phyloP scores from a whole-genome alignment of 2,797 vertebrate species.

The Muscicapa striata region DNA sequence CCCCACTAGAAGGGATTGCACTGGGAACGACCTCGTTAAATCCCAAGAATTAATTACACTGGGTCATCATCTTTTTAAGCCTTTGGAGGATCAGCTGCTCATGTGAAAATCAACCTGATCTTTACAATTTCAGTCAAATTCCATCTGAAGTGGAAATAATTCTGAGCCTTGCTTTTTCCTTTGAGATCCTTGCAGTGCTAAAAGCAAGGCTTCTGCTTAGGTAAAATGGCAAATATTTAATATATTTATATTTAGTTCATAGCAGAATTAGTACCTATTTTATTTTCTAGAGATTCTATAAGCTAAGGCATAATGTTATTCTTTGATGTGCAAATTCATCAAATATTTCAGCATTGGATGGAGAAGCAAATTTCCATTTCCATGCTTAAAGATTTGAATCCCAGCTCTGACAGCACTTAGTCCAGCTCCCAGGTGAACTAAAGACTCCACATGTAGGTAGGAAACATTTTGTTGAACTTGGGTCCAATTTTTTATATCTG shows the following conservation, averaged over 20 bases:
- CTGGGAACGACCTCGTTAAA: slow-evolving; percentile 1
- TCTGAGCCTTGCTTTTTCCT: background rate
- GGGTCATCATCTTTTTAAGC: background rate
- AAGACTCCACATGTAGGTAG: background rate
- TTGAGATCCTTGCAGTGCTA: background rate
- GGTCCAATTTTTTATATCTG: background rate
- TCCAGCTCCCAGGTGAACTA: background rate
- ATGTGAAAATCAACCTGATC: background rate
- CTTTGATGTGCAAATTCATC: background rate
- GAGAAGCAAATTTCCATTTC: background rate
- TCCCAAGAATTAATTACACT: background rate
- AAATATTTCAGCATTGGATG: background rate
- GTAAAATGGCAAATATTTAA: background rate
- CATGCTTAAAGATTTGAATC: background rate
- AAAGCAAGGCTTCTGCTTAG: background rate
- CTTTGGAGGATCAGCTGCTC: background rate
- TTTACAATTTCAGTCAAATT: background rate
- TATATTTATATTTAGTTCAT: background rate
- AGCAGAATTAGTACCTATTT: background rate
- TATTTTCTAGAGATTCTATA: background rate
- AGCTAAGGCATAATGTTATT: background rate
- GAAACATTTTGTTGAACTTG: background rate
- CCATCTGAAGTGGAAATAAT: background rate
- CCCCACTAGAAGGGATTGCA: background rate
- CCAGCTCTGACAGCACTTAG: background rate